Percentiles rank a stretch among this genome's conserved stretches.
Evolutionary conservation across 2,888 invertebrate species (phyloP).

Genomic region (Exocentrus adspersus): DNA sequence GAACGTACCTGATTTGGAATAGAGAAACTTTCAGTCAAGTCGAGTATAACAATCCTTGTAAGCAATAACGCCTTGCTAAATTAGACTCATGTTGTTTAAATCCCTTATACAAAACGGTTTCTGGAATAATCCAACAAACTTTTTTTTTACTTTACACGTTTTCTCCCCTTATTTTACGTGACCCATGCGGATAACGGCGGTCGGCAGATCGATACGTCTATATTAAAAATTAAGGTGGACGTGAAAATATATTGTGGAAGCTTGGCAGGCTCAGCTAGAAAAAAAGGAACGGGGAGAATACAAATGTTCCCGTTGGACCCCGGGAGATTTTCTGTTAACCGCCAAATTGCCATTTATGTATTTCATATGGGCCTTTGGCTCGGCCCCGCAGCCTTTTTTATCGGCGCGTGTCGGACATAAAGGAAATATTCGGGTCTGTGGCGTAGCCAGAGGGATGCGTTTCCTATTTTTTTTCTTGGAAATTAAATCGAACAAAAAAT

Average conservation of each 20-base stretch:
- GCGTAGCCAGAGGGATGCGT: neutral
- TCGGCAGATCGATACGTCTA: neutral
- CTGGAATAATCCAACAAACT: too few relatives aligned
- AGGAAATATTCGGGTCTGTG: neutral
- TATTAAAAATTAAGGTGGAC: neutral
- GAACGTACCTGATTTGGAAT: too few relatives aligned
- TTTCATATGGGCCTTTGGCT: neutral
- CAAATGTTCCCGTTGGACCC: neutral
- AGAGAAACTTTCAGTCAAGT: too few relatives aligned
- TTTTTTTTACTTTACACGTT: too few relatives aligned
- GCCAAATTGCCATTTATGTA: constrained; percentile 1
- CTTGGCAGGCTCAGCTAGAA: neutral
- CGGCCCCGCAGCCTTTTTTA: neutral
- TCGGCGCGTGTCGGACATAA: neutral
- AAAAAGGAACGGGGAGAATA: neutral
- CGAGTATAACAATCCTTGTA: too few relatives aligned
- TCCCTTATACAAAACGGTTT: too few relatives aligned
- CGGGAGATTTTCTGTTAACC: neutral
- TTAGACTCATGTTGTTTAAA: too few relatives aligned
- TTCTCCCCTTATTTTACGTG: too few relatives aligned
- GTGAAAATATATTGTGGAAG: neutral
- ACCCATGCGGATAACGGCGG: too few relatives aligned
- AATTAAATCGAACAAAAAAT: too few relatives aligned
- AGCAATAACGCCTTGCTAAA: too few relatives aligned
- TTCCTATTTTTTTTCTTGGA: too few relatives aligned